A percentile compares a stretch with the other conserved stretches of the same genome.
These are phyloP conservation scores for Rhyzopertha dominica DNA, from an alignment of 1,140 invertebrate species.

Conservation along the genomic window DNA sequence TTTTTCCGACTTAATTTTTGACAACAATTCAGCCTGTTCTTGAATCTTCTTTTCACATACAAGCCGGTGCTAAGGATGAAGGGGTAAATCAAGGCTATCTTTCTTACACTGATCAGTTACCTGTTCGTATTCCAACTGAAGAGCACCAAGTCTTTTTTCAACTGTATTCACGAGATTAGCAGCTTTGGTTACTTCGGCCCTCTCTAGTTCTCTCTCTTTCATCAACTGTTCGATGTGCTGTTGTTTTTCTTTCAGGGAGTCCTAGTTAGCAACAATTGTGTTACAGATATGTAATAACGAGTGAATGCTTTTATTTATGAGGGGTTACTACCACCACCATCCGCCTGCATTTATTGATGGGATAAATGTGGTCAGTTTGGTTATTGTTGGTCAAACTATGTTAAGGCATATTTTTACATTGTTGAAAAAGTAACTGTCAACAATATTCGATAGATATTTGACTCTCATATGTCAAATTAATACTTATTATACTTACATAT, in stretches of 20 bases:
- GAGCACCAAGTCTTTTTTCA: conserved; percentile 48
- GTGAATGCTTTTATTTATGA: too few relatives aligned
- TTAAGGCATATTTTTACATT: too few relatives aligned
- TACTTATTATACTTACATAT: too few relatives aligned
- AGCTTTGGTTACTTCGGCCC: conserved; percentile 71
- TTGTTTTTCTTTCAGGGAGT: conserved; percentile 87
- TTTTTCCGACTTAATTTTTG: conserved; percentile 60
- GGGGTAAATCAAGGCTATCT: background rate
- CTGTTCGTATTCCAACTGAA: conserved; percentile 54
- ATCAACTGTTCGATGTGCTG: conserved; percentile 86
- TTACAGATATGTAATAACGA: too few relatives aligned
- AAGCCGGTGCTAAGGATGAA: conserved; percentile 47
- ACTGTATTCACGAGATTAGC: conserved; percentile 67
- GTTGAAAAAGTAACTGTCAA: too few relatives aligned
- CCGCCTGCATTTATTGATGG: too few relatives aligned
- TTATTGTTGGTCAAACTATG: too few relatives aligned
- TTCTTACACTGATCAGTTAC: conserved; percentile 33
- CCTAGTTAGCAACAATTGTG: too few relatives aligned
- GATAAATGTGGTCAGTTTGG: too few relatives aligned
- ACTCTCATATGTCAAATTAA: too few relatives aligned
- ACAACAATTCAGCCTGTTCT: conserved; percentile 44
- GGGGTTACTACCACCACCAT: too few relatives aligned
- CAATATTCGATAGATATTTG: too few relatives aligned
- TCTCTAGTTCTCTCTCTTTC: conserved; percentile 83
- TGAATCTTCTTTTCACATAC: conserved; percentile 52